Conservation (phyloP, 2,888 invertebrate genomes). For the Deroplatys truncata region DNA sequence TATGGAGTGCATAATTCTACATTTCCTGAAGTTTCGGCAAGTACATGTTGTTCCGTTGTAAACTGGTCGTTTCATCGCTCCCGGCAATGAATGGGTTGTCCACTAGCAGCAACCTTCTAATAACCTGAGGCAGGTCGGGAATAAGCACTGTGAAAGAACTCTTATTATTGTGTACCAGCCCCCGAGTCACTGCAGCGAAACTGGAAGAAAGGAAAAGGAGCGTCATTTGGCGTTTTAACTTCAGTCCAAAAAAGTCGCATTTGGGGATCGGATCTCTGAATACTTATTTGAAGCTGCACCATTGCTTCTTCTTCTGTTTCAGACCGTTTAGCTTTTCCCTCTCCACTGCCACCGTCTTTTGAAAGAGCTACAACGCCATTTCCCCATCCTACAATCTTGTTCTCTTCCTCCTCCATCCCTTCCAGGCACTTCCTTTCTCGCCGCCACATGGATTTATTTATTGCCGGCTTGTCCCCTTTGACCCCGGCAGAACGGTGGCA, state of each 20-base stretch:
- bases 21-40: too few species aligned
- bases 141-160: too few species aligned
- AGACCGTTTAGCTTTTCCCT: not conserved
- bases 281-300: not conserved
- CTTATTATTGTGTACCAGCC: too few species aligned
- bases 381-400: conserved; percentile 4
- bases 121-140: not conserved
- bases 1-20: too few species aligned
- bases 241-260: not conserved
- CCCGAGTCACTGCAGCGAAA: not conserved
- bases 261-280: not conserved
- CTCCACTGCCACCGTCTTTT: not conserved
- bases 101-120: not conserved
- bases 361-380: not conserved
- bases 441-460: conserved; percentile 23
- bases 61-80: too few species aligned
- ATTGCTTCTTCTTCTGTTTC: not conserved
- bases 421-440: conserved; percentile 11
- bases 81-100: too few species aligned
- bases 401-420: not conserved
- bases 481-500: conserved; percentile 25
- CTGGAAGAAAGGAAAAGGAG: too few species aligned
- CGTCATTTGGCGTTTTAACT: too few species aligned
- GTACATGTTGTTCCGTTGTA: too few species aligned
- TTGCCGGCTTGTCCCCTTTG: conserved; percentile 24